Base-by-base conservation (phyloP, 37 sponge, comb jelly and placozoan genomes). In the Spongia lamella region DNA sequence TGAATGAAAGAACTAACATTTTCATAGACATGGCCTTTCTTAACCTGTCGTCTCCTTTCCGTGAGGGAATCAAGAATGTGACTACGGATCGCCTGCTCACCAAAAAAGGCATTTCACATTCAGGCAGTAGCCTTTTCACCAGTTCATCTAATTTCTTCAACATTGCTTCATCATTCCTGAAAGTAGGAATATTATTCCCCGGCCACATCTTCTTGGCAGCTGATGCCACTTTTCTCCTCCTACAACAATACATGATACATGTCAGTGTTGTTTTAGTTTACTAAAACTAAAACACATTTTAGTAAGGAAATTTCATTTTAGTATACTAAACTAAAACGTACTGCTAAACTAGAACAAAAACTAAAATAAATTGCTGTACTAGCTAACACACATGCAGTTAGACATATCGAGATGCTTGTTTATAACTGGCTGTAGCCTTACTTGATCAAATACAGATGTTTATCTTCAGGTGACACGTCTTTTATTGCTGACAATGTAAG, bases 61-160 rank as follows among this genome's bases (percentile, higher is more conserved):
- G 65, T 64, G 22, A 64, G 38, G 65, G 30, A 38, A 36, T 64
- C 38, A 24, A 30, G 34, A 21, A 64, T 64, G 30, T 64, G 65
- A 22, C 38, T 32, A 27, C 65, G 26, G 38, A 64, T 64, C 6
- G 65, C 65, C 38, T 36, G 26, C 30, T 64, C 65, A 4, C 65
- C 65, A 64, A 64, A 64, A 36, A n/a, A n/a, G n/a, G n/a, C n/a
- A n/a, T n/a, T n/a, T n/a, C n/a, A 32, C 65, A 64, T 21, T 64
- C 38, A 38, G 65, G 65, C 21, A 64, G 31, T 21, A 64, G 38
- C 31, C 31, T 24, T 36, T 64, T 32, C 38, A 64, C 65, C 21
- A 64, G 47, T 13, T 64, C 30, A 5, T 64, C 30, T 32, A 64
- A 36, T 64, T 64, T 64, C 30, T 24, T 64, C 31, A 21, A 38